Base-by-base conservation (phyloP, 2,888 invertebrate genomes). In the Fragum whitleyi region DNA sequence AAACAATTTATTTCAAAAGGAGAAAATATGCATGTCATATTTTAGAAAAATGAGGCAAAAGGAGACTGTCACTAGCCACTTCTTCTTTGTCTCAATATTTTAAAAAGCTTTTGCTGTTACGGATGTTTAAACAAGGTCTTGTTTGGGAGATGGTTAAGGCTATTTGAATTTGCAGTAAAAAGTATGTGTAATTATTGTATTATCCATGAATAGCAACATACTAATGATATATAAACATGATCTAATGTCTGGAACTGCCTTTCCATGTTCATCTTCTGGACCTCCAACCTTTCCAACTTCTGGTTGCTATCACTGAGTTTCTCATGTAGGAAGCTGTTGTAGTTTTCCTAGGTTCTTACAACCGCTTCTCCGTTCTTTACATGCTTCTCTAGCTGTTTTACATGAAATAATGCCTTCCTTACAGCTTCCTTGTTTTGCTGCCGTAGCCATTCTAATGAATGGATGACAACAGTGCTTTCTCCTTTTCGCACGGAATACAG, bases 221-320 rank as follows among this genome's bases (percentile, higher is more conserved):
- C 16, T 42, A 16, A 42, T 42, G 7, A 42, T 7, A 42, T 23
- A 9, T n/a, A 59, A 59, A 23, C 2, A 62, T 29, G 62, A 26
- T 62, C 62, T 36, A 21, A 57, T 16, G 32, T 62, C 62, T 62
- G 62, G 14, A 29, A 32, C 26, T 62, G 32, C 62, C 26, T 62
- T 26, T 62, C 62, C 32, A 62, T 23, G 62, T n/a, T 32, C 59
- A 14, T 59, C 36, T 29, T 62, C 62, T 62, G 2, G 3, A 6
- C 26, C 62, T 62, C 36, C 62, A 62, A 3, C 62, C 62, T 62
- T 62, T 62, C 29, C 62, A 62, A 26, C 62, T 29, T 62, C 26
- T 62, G 62, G 62, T 62, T 26, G 36, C 62, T 23, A 26, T 62
- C 62, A 62, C 23, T 29, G 36, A 62, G 62, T 62, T 59, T 59